Percentiles rank a stretch among this genome's conserved stretches.
Evolutionary conservation across 2,113 vertebrate genomes (phyloP).

Genomic region (Nothobranchius furzeri): DNA sequence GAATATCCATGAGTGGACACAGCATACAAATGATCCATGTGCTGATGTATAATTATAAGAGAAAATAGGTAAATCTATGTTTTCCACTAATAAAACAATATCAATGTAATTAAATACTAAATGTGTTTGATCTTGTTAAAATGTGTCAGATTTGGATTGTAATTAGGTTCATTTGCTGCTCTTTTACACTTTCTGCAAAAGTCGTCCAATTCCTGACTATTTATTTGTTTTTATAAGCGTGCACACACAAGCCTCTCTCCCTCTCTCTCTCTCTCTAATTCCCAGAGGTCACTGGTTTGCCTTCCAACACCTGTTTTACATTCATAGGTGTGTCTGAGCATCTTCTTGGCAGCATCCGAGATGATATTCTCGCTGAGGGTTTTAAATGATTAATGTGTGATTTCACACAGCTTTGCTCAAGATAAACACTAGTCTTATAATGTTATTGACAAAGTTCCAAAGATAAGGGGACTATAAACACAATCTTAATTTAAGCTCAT

Average conservation of each 20-base stretch:
- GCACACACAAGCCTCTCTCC: neutral
- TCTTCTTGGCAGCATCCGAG: slow-evolving; percentile 19
- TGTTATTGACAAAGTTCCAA: neutral
- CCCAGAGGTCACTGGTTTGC: slow-evolving; percentile 32
- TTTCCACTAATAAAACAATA: neutral
- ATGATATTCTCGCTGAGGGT: slow-evolving; percentile 32
- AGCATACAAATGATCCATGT: neutral
- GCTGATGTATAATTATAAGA: slow-evolving; percentile 5
- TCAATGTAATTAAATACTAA: no score
- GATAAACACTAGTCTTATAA: neutral
- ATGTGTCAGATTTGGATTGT: neutral
- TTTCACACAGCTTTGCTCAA: slow-evolving; percentile 3
- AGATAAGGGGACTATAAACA: slow-evolving; percentile 1
- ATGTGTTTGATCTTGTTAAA: no score
- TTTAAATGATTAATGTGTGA: slow-evolving; percentile 10
- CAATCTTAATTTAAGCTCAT: neutral
- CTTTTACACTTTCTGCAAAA: neutral
- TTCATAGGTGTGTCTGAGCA: slow-evolving; percentile 42
- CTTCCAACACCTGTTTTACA: slow-evolving; percentile 52
- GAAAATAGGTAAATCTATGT: neutral
- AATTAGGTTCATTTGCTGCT: neutral
- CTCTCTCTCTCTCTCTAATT: slow-evolving; percentile 9
- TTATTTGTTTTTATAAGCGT: slow-evolving; percentile 19
- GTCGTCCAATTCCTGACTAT: neutral
- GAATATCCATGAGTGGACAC: slow-evolving; percentile 2